A percentile compares a stretch with the other conserved stretches of the same genome.
These are phyloP conservation scores for Brachionus rubens DNA, from an alignment of 1,140 invertebrate species.

Conservation along the genomic window DNA sequence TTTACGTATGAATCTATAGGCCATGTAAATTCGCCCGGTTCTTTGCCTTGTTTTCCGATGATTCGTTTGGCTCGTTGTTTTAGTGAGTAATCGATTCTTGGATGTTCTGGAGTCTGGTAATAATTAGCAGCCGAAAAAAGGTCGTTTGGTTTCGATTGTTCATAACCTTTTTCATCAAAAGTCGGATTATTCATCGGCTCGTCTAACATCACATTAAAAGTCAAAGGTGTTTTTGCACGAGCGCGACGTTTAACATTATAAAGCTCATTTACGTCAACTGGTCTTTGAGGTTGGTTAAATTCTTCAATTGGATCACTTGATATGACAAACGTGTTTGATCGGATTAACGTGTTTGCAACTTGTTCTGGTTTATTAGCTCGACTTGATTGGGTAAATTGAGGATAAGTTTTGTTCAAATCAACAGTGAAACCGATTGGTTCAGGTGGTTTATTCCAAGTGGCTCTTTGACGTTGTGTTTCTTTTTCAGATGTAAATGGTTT, in stretches of 20 bases:
- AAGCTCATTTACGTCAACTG: not conserved
- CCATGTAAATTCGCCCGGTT: conserved; percentile 6
- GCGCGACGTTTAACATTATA: conserved; percentile 27
- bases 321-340: conserved; percentile 42
- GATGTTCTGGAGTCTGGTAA: not conserved
- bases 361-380: not conserved
- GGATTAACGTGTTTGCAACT: not conserved
- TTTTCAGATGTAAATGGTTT: not conserved
- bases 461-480: not conserved
- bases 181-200: not conserved
- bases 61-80: conserved; percentile 7
- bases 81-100: not conserved
- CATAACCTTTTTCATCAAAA: not conserved
- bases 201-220: conserved; percentile 41
- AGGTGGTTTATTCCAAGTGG: conserved; percentile 5
- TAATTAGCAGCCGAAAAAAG: not conserved
- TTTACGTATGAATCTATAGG: conserved; percentile 8
- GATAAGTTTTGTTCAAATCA: not conserved
- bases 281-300: not conserved
- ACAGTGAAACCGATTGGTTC: not conserved
- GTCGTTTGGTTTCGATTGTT: not conserved
- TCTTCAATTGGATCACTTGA: not conserved
- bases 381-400: not conserved
- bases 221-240: conserved; percentile 29
- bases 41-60: conserved; percentile 11